These are phyloP conservation scores for Brevipalpus yothersi DNA, from an alignment of 1,140 invertebrate genomes.

Conservation along the genomic window DNA sequence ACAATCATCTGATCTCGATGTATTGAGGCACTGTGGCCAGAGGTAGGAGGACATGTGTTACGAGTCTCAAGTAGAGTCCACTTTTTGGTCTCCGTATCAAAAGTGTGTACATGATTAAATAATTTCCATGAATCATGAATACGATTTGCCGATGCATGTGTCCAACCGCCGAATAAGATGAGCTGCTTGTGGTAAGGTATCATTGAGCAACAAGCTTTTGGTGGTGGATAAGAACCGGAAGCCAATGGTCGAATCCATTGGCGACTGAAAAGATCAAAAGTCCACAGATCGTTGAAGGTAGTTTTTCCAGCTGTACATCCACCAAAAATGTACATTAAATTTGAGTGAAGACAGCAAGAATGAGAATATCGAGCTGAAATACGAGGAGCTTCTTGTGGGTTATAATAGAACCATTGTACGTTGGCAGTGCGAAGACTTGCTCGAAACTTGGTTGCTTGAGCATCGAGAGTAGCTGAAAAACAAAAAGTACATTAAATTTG, in stretches of 20 bases:
- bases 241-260: conserved; percentile 35
- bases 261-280: conserved; percentile 56
- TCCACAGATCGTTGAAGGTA: conserved; percentile 92
- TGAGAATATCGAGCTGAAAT: conserved; percentile 78
- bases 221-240: conserved; percentile 60
- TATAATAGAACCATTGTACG: not conserved
- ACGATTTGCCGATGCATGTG: conserved; percentile 67
- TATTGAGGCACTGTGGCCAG: conserved; percentile 68
- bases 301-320: conserved; percentile 45
- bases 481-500: not conserved
- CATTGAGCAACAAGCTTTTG: conserved; percentile 80
- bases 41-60: conserved; percentile 37
- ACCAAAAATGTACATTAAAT: conserved; percentile 71
- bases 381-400: conserved; percentile 29
- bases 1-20: conserved; percentile 65
- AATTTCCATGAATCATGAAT: conserved; percentile 38
- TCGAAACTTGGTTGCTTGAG: not conserved
- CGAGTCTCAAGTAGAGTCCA: conserved; percentile 42
- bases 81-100: conserved; percentile 50
- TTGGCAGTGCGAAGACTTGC: not conserved
- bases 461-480: not conserved
- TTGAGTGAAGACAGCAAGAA: conserved; percentile 46
- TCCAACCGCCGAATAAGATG: conserved; percentile 84
- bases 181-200: conserved; percentile 55
- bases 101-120: conserved; percentile 71